These are phyloP conservation scores for Circaetus cinerascens DNA, from an alignment of 2,113 vertebrate genomes.

Conservation along the genomic window DNA sequence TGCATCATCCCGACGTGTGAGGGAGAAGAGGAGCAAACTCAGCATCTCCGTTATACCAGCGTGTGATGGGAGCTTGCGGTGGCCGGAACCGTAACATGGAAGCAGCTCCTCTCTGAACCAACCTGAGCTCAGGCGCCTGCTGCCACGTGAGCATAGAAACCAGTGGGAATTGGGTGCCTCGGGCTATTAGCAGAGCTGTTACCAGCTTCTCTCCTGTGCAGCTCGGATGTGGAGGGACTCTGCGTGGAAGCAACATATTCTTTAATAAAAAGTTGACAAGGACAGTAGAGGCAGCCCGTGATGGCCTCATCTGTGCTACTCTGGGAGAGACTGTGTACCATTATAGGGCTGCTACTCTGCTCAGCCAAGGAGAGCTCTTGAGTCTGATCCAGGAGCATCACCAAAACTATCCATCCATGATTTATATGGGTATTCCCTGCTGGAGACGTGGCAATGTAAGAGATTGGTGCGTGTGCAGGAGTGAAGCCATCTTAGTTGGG, in stretches of 20 bases:
- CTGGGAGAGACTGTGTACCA: not conserved
- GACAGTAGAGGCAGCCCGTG: not conserved
- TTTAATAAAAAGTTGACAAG: not conserved
- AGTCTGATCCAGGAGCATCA: not conserved
- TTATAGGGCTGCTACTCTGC: not conserved
- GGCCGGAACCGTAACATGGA: not conserved
- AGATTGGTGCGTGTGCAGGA: not conserved
- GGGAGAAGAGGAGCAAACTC: not conserved
- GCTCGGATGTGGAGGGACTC: not conserved
- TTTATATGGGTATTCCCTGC: accelerated
- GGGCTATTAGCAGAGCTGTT: not conserved
- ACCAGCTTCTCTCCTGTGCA: not conserved
- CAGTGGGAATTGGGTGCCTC: not conserved
- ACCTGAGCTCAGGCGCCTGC: not conserved
- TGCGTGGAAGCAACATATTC: not conserved
- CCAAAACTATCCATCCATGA: accelerated
- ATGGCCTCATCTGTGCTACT: not conserved
- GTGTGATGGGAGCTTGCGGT: accelerated
- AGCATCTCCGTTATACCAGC: not conserved
- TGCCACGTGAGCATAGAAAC: not conserved
- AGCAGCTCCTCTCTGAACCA: not conserved
- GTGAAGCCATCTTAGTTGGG: accelerated
- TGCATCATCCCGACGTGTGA: accelerated
- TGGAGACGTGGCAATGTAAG: not conserved
- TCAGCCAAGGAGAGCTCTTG: not conserved